Base-by-base conservation (phyloP, 2,888 invertebrate genomes). In the Apodemia zela region DNA sequence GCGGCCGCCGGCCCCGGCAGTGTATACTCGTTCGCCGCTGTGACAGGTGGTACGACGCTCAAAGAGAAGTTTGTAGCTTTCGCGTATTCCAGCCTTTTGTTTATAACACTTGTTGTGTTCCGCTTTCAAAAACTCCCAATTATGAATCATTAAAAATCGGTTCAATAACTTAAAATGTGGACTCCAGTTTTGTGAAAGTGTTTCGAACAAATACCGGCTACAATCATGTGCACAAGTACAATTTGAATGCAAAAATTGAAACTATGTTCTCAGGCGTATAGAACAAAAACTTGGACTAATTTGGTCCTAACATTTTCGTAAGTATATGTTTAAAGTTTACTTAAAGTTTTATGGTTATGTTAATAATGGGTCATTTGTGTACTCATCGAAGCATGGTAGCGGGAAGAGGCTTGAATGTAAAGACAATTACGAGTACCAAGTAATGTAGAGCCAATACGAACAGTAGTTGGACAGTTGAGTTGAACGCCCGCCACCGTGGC, bases 101-200 rank as follows among this genome's bases (percentile, higher is more conserved):
- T 85, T 85, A 82, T 77, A 82, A 79, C 82, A 87, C 81, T 89
- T 87, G 83, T 83, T 81, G 81, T 84, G 77, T 76, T 70, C 72
- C 72, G 76, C 70, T 73, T 73, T 73, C 68, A 29, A 64, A 54
- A 54, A 54, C 51, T 54, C 51, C 51, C 18, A 54, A 68, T 71
- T 66, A 68, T 70, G 67, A 70, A 72, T 67, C 71, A 68, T 66
- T 21, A 6, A 33, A 47, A 11, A 38, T 58, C 33, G 42, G 33
- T 15, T 10, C n/a, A 15, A 33, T 74, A 69, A 76, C 74, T 69
- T 60, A 67, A 76, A 75, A 84, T 85, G 85, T 84, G 79, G 80
- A 84, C 80, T 79, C 73, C 69, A 83, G 89, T 89, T 87, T 79
- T 76, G 88, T 89, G 89, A 82, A 87, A 74, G 90, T 90, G 89